Percentiles rank a stretch among this genome's conserved stretches.
phyloP scores from a whole-genome alignment of 23 tunicate species.

The Trididemnum clinides region DNA sequence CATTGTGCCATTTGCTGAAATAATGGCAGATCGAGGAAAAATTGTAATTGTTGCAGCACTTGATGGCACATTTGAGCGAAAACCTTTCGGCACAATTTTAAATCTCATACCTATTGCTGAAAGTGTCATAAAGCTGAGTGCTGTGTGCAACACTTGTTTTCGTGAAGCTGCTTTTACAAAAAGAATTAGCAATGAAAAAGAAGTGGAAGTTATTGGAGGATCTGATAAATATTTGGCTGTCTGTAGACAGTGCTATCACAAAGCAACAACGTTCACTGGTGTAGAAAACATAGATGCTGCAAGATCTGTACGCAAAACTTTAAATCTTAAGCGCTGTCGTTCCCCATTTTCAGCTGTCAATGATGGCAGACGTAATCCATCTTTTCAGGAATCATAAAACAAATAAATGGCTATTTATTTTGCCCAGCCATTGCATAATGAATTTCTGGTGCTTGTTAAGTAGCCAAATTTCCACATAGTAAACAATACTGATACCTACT shows the following conservation, averaged over 20 bases:
- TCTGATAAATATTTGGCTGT: slow-evolving; percentile 73
- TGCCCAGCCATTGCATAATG: too few species aligned
- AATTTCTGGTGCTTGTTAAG: too few species aligned
- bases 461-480: too few species aligned
- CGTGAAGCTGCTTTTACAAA: slow-evolving; percentile 82
- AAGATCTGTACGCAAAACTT: background rate
- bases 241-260: slow-evolving; percentile 55
- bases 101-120: slow-evolving; percentile 81
- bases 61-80: slow-evolving; percentile 82
- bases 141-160: slow-evolving; percentile 69
- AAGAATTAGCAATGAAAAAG: slow-evolving; percentile 59
- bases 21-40: slow-evolving; percentile 61
- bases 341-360: slow-evolving; percentile 7
- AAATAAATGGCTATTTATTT: too few species aligned
- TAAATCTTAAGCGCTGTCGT: background rate
- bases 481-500: too few species aligned
- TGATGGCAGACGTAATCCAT: background rate
- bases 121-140: slow-evolving; percentile 72
- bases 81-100: slow-evolving; percentile 53
- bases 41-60: slow-evolving; percentile 82
- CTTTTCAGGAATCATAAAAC: too few species aligned
- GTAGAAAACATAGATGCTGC: background rate
- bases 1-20: slow-evolving; percentile 71
- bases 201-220: slow-evolving; percentile 81
- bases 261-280: background rate